Evolutionary conservation across 2,888 invertebrate species (phyloP).

Genomic region (Drosophila stalkeri): DNA sequence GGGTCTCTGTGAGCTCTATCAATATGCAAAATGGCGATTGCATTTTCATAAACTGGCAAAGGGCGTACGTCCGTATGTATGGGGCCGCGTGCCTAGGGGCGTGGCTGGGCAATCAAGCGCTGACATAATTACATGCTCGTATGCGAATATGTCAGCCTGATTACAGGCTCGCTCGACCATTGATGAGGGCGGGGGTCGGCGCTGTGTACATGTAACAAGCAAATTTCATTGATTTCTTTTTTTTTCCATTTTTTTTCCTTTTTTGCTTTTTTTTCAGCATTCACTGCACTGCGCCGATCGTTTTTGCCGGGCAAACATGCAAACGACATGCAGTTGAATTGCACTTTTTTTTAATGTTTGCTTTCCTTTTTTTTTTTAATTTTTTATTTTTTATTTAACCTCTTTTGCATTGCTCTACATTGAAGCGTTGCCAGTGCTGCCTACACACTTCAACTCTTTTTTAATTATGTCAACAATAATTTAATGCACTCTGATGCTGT

Average conservation of each 20-base stretch:
- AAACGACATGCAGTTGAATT: constrained; percentile 35
- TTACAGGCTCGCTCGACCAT: constrained; percentile 54
- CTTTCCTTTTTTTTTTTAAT: background rate
- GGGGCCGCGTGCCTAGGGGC: constrained; percentile 42
- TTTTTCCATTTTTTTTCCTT: background rate
- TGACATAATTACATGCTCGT: constrained; percentile 72
- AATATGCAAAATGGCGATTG: constrained; percentile 67
- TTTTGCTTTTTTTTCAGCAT: constrained; percentile 6
- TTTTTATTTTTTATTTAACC: constrained; percentile 10
- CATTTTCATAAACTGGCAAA: constrained; percentile 61
- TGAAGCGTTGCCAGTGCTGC: constrained; percentile 23
- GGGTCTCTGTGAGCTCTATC: constrained; percentile 39
- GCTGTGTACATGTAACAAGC: constrained; percentile 51
- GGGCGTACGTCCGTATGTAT: constrained; percentile 24
- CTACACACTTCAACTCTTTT: constrained; percentile 47
- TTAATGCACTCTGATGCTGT: constrained; percentile 62
- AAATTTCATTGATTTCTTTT: constrained; percentile 57
- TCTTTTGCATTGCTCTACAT: constrained; percentile 19
- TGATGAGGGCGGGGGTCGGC: constrained; percentile 2
- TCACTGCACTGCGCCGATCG: background rate
- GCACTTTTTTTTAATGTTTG: constrained; percentile 23
- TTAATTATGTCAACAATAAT: constrained; percentile 73
- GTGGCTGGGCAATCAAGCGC: constrained; percentile 64
- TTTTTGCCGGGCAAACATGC: constrained; percentile 24
- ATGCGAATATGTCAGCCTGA: constrained; percentile 63